Percentiles rank a stretch among this genome's conserved stretches.
Evolutionary conservation across 2,888 invertebrate genomes (phyloP).

Genomic region (Spodoptera littoralis): DNA sequence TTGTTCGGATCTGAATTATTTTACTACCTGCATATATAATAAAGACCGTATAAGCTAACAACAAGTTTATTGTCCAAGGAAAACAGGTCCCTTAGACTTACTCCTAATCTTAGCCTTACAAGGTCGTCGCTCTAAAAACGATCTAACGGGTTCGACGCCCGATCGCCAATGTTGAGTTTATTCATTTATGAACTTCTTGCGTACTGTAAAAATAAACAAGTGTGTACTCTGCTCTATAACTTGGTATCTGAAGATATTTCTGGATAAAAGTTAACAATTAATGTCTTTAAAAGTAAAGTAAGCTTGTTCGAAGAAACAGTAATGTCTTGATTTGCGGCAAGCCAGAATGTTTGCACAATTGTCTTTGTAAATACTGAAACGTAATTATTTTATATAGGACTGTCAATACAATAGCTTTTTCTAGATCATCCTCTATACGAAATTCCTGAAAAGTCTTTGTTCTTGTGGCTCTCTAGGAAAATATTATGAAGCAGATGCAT

Average conservation of each 20-base stretch:
- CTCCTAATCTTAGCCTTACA: slow-evolving; percentile 62
- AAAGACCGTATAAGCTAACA: not conserved
- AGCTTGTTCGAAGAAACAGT: slow-evolving; percentile 3
- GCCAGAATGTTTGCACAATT: too few relatives aligned
- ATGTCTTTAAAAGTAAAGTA: slow-evolving; percentile 10
- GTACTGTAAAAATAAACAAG: slow-evolving; percentile 53
- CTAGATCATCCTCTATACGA: too few relatives aligned
- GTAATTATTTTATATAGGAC: too few relatives aligned
- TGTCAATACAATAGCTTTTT: too few relatives aligned
- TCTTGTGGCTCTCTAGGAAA: slow-evolving; percentile 21
- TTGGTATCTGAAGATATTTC: slow-evolving; percentile 28
- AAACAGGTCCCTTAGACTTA: slow-evolving; percentile 29
- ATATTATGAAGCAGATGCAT: slow-evolving; percentile 50
- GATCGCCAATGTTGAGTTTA: slow-evolving; percentile 64
- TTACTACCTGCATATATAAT: too few relatives aligned
- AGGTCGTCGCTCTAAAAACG: slow-evolving; percentile 85
- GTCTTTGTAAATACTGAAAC: too few relatives aligned
- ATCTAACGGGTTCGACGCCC: slow-evolving; percentile 84
- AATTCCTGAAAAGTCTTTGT: slow-evolving; percentile 8
- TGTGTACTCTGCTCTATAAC: slow-evolving; percentile 22
- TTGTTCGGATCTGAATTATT: too few relatives aligned
- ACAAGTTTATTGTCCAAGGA: slow-evolving; percentile 11
- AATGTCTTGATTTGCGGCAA: not conserved
- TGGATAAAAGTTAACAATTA: slow-evolving; percentile 17
- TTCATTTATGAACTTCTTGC: slow-evolving; percentile 55